These are phyloP conservation scores for Heterotis niloticus DNA, from an alignment of 2,113 vertebrate species.

Conservation along the genomic window DNA sequence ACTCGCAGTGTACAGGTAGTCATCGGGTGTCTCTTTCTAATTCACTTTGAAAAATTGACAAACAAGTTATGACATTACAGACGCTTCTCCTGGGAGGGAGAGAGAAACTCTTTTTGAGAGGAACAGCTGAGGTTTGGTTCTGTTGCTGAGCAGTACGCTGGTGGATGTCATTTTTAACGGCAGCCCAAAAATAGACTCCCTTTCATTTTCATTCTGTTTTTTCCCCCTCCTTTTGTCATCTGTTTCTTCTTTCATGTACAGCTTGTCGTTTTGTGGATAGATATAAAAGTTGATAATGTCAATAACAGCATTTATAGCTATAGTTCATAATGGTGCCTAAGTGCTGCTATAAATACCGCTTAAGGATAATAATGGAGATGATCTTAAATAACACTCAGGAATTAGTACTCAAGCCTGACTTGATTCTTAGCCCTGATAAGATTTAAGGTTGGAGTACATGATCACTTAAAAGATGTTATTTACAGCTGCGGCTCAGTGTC, in stretches of 20 bases:
- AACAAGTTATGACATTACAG: slow-evolving; percentile 64
- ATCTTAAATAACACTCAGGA: slow-evolving; percentile 5
- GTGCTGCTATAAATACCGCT: background rate
- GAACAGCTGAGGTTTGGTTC: slow-evolving; percentile 50
- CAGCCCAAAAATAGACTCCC: slow-evolving; percentile 35
- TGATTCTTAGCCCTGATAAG: background rate
- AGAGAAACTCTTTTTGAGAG: slow-evolving; percentile 31
- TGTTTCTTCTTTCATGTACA: slow-evolving; percentile 23
- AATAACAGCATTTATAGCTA: slow-evolving; percentile 1
- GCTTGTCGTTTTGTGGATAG: background rate
- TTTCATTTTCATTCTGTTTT: slow-evolving; percentile 31
- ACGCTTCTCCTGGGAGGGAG: slow-evolving; percentile 53
- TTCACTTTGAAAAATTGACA: slow-evolving; percentile 64
- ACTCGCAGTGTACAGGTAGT: slow-evolving; percentile 59
- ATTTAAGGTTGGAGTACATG: background rate
- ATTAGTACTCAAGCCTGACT: background rate
- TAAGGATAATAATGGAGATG: background rate
- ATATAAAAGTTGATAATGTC: slow-evolving; percentile 16
- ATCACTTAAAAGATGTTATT: background rate
- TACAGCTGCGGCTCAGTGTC: background rate
- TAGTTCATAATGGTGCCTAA: background rate
- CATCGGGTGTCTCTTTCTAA: slow-evolving; percentile 52
- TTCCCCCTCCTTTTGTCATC: slow-evolving; percentile 25
- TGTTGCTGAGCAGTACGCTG: slow-evolving; percentile 32
- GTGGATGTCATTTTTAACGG: slow-evolving; percentile 47